Evolutionary conservation across 2,888 invertebrate species (phyloP).

Genomic region (Falcaria lacertinaria): DNA sequence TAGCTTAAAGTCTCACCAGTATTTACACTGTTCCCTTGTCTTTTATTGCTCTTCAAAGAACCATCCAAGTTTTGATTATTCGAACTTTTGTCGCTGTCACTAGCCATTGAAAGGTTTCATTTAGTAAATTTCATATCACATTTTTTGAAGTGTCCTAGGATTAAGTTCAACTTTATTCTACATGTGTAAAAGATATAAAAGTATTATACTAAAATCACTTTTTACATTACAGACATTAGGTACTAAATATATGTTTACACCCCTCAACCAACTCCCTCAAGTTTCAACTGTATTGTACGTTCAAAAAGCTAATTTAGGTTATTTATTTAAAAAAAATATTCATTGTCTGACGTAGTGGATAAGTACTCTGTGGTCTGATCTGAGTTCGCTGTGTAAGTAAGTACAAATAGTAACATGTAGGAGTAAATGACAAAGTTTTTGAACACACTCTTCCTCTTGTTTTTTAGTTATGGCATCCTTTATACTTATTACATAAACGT

Average conservation of each 20-base stretch:
- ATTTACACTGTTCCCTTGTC: conserved; percentile 50
- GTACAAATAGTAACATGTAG: too few species aligned
- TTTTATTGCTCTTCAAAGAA: conserved; percentile 60
- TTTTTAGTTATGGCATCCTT: too few species aligned
- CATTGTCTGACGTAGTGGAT: too few species aligned
- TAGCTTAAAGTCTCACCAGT: conserved; percentile 44
- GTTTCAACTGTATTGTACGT: conserved; percentile 18
- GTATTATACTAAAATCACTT: conserved; percentile 37
- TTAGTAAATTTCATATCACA: conserved; percentile 21
- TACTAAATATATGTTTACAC: conserved; percentile 62
- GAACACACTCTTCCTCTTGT: too few species aligned
- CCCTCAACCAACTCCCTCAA: too few species aligned
- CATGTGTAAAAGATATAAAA: conserved; percentile 33
- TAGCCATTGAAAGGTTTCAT: conserved; percentile 70
- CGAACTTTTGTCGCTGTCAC: conserved; percentile 75
- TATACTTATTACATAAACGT: too few species aligned
- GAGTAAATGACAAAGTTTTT: too few species aligned
- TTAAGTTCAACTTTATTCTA: conserved; percentile 9
- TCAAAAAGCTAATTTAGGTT: conserved; percentile 29
- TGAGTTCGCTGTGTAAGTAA: too few species aligned
- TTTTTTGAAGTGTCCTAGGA: conserved; percentile 10
- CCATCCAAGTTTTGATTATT: conserved; percentile 69
- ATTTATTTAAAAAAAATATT: too few species aligned
- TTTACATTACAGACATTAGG: conserved; percentile 28
- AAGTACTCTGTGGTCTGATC: too few species aligned